phyloP scores from a whole-genome alignment of 2,888 invertebrate species.

The Petrolisthes cinctipes region DNA sequence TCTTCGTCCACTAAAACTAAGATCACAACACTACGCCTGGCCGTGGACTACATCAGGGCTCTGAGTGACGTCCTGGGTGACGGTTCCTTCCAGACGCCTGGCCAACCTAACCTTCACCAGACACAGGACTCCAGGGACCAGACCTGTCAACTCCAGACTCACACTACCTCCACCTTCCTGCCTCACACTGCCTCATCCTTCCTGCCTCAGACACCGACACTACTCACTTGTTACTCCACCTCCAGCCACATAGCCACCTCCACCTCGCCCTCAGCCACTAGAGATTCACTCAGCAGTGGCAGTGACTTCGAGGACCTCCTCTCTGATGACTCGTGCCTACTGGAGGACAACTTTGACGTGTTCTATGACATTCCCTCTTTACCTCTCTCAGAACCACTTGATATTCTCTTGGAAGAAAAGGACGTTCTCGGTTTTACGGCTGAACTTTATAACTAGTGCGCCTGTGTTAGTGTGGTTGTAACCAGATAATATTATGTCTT shows the following conservation, averaged over 20 bases:
- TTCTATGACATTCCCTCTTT: slow-evolving; percentile 44
- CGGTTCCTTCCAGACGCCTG: neutral
- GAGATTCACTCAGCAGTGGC: slow-evolving; percentile 34
- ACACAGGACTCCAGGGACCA: slow-evolving; percentile 9
- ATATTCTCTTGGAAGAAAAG: slow-evolving; percentile 27
- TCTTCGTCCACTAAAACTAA: slow-evolving; percentile 76
- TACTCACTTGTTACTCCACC: slow-evolving; percentile 23
- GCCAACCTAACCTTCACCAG: neutral
- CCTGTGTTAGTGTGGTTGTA: no score
- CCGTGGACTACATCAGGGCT: slow-evolving; percentile 88
- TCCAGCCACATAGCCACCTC: neutral
- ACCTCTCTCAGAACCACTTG: slow-evolving; percentile 36
- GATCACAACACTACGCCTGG: slow-evolving; percentile 86
- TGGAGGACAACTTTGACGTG: slow-evolving; percentile 48
- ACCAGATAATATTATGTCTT: no score
- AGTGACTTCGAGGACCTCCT: slow-evolving; percentile 54
- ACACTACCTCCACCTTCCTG: neutral
- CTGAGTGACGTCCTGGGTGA: slow-evolving; percentile 76
- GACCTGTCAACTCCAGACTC: neutral
- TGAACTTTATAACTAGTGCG: neutral
- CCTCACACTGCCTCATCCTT: neutral
- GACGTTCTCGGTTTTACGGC: slow-evolving; percentile 1
- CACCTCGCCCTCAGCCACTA: neutral
- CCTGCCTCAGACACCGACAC: neutral
- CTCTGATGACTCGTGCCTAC: slow-evolving; percentile 48